Conservation (phyloP, 2,113 vertebrate genomes). For the Cephalopholis sonnerati region DNA sequence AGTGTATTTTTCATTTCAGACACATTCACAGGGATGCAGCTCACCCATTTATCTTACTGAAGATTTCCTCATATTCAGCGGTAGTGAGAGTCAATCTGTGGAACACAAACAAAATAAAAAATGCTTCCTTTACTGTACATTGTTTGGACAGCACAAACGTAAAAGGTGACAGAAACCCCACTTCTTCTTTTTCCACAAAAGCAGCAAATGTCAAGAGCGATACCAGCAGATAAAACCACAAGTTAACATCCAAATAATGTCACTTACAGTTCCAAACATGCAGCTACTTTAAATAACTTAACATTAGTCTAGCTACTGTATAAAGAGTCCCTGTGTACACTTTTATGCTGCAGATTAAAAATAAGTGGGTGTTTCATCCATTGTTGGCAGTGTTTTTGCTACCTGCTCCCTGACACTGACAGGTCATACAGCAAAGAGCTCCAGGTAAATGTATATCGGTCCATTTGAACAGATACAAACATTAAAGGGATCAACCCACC, state of each 20-base stretch:
- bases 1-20: neutral
- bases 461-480: neutral
- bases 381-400: neutral
- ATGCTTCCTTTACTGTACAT: neutral
- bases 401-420: neutral
- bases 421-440: neutral
- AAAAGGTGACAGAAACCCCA: neutral
- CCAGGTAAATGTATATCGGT: neutral
- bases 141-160: neutral
- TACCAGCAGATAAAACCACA: neutral
- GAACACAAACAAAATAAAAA: neutral
- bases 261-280: neutral
- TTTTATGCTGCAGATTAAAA: neutral
- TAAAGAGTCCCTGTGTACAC: neutral
- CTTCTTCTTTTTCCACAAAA: neutral
- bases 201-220: neutral
- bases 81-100: conserved; percentile 80
- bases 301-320: neutral
- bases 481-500: conserved; percentile 65
- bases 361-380: neutral
- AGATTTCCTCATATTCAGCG: conserved; percentile 84
- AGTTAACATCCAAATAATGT: neutral
- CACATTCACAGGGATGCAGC: conserved; percentile 14
- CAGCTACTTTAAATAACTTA: neutral
- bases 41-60: conserved; percentile 86